phyloP scores from a whole-genome alignment of 2,113 vertebrate species.

The Cheirogaleus medius region DNA sequence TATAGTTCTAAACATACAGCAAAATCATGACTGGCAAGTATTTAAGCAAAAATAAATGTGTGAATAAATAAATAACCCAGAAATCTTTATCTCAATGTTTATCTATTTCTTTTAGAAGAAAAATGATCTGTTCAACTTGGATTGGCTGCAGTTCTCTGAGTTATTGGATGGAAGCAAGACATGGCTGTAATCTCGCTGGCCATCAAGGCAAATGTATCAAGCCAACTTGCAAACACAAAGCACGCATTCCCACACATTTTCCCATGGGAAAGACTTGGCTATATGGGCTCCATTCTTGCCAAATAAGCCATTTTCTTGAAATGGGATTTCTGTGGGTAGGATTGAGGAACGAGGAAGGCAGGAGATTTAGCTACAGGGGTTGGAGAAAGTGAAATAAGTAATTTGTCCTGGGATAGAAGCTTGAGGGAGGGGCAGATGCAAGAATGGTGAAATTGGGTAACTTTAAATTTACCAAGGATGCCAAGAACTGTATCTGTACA shows the following conservation, averaged over 20 bases:
- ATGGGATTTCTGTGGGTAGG: background rate
- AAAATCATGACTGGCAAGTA: background rate
- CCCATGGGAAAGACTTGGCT: background rate
- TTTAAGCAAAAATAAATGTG: background rate
- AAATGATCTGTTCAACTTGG: background rate
- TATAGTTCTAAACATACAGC: background rate
- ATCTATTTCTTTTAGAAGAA: background rate
- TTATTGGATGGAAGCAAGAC: background rate
- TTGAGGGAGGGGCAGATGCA: no score
- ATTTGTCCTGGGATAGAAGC: background rate
- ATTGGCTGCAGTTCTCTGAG: background rate
- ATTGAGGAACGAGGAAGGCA: background rate
- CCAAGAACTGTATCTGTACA: background rate
- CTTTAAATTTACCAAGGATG: background rate
- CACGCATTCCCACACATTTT: background rate
- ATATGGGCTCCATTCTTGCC: background rate
- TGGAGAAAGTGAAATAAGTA: background rate
- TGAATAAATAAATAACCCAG: background rate
- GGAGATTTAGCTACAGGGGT: background rate
- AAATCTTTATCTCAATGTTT: background rate
- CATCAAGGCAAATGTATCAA: background rate
- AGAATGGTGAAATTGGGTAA: background rate
- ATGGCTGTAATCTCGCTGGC: background rate
- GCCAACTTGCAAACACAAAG: background rate
- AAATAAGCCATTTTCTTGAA: constrained; percentile 9